Evolutionary conservation across 2,797 vertebrate genomes (phyloP).

Genomic region (Hippoglossus hippoglossus): DNA sequence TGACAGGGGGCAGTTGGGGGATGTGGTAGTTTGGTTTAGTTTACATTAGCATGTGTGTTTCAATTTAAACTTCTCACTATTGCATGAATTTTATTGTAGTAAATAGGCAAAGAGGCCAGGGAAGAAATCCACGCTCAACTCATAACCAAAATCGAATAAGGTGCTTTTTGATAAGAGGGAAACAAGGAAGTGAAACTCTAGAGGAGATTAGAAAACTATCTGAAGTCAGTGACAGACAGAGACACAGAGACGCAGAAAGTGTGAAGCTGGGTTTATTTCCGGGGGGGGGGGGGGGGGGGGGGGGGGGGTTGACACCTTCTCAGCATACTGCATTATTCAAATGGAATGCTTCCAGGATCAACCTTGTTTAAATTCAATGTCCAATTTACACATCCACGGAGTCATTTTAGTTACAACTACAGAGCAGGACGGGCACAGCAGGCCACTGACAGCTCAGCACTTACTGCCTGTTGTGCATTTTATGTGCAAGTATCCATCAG

Average conservation of each 20-base stretch:
- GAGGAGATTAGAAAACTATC: background rate
- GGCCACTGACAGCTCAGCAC: background rate
- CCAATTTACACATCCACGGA: constrained; percentile 4
- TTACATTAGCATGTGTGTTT: background rate
- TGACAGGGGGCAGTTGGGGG: background rate
- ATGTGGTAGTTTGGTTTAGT: background rate
- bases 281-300: no score
- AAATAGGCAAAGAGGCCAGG: background rate
- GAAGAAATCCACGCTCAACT: background rate
- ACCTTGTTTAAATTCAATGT: constrained; percentile 5
- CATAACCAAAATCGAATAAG: background rate
- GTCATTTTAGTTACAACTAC: background rate
- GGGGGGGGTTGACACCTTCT: no score
- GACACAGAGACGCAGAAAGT: background rate
- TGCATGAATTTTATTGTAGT: background rate
- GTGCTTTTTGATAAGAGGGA: accelerated
- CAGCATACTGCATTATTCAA: constrained; percentile 20
- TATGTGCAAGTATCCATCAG: no score
- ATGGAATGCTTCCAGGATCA: constrained; percentile 2
- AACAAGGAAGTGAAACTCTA: background rate
- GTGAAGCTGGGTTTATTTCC: background rate
- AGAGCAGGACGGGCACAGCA: background rate
- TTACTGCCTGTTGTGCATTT: no score
- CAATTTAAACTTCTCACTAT: background rate
- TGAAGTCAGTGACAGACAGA: background rate